Evolutionary conservation across 2,797 vertebrate species (phyloP).

Genomic region (Gastrophryne carolinensis): DNA sequence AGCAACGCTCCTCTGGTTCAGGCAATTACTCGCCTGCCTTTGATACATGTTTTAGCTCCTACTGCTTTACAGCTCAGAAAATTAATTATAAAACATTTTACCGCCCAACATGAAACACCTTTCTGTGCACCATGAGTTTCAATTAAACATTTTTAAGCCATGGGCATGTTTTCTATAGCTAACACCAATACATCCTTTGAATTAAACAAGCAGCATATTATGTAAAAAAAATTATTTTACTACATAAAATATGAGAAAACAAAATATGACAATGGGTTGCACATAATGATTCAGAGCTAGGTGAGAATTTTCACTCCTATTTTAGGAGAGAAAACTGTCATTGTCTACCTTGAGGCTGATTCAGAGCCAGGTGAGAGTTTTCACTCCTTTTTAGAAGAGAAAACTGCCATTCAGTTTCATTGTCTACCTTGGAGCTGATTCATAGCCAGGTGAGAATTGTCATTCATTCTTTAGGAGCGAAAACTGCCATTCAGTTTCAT

Average conservation of each 20-base stretch:
- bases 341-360: too few species aligned
- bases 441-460: too few species aligned
- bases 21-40: not conserved
- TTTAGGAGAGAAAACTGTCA: too few species aligned
- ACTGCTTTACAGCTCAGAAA: not conserved
- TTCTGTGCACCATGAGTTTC: not conserved
- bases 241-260: not conserved
- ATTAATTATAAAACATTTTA: not conserved
- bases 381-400: too few species aligned
- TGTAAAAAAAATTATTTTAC: constrained; percentile 6
- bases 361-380: too few species aligned
- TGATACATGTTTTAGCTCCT: not conserved
- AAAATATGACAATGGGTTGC: constrained; percentile 1
- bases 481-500: too few species aligned
- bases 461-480: too few species aligned
- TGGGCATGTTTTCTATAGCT: not conserved
- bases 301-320: too few species aligned
- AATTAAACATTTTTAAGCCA: not conserved
- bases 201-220: not conserved
- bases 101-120: not conserved
- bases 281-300: too few species aligned
- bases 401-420: too few species aligned
- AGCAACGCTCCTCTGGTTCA: not conserved
- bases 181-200: not conserved
- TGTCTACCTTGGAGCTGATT: too few species aligned